phyloP scores from a whole-genome alignment of 2,113 vertebrate genomes.

The Addax nasomaculatus region DNA sequence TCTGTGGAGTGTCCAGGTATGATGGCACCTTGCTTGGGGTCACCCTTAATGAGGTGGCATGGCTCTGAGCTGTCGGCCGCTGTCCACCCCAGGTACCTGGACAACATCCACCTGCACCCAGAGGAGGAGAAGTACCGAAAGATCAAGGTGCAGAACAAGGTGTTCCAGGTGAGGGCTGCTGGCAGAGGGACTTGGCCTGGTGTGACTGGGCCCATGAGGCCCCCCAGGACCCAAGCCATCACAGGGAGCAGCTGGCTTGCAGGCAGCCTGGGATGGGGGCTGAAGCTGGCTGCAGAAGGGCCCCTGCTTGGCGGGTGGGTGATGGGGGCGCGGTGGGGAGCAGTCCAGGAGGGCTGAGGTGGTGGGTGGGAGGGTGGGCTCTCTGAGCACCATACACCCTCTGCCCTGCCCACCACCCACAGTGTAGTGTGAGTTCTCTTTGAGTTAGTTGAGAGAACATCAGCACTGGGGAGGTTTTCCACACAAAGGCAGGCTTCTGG shows the following conservation, averaged over 20 bases:
- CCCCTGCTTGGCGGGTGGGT: background rate
- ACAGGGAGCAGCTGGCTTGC: background rate
- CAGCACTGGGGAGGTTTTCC: background rate
- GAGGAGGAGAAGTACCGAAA: constrained; percentile 93
- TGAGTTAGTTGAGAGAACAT: background rate
- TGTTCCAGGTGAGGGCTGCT: constrained; percentile 87
- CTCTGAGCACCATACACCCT: background rate
- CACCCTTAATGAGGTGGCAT: background rate
- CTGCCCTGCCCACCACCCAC: background rate
- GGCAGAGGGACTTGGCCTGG: background rate
- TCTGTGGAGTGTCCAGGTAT: background rate
- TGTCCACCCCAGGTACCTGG: constrained; percentile 86
- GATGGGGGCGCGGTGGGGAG: background rate
- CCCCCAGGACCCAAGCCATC: background rate
- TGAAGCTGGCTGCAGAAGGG: background rate
- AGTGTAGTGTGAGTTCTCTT: background rate
- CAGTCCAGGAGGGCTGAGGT: background rate
- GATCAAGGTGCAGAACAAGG: constrained; percentile 94
- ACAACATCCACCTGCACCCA: constrained; percentile 93
- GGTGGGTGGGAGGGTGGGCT: background rate
- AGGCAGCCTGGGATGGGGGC: background rate
- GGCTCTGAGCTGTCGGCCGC: background rate
- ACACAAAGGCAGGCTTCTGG: background rate
- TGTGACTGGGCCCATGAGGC: background rate
- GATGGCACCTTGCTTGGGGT: background rate